phyloP scores from a whole-genome alignment of 2,113 vertebrate species.

The Mastomys coucha region DNA sequence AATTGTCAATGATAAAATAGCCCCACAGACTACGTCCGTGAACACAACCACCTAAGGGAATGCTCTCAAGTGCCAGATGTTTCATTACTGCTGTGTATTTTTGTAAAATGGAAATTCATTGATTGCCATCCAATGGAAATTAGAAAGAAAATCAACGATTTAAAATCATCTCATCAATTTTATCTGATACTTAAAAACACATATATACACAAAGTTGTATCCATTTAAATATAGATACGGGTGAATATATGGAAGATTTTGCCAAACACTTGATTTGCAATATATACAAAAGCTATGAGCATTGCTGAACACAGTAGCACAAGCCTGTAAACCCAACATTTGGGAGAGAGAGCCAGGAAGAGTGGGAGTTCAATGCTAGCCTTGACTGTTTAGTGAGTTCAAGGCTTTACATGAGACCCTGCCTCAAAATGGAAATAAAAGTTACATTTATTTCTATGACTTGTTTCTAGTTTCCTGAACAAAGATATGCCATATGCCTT shows the following conservation, averaged over 20 bases:
- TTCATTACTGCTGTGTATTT: conserved; percentile 73
- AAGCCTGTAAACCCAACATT: neutral
- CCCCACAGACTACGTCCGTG: conserved; percentile 6
- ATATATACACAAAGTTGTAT: neutral
- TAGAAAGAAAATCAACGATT: conserved; percentile 65
- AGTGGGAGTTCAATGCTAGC: neutral
- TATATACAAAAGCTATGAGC: neutral
- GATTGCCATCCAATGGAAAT: conserved; percentile 74
- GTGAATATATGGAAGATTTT: conserved; percentile 62
- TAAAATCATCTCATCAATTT: conserved; percentile 71
- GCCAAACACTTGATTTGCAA: neutral
- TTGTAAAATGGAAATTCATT: conserved; percentile 78
- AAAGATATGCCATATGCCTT: neutral
- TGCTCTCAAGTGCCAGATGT: conserved; percentile 65
- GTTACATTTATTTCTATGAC: conserved; percentile 23
- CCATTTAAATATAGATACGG: conserved; percentile 62
- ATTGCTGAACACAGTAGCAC: neutral
- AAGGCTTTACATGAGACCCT: neutral
- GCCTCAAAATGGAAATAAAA: neutral
- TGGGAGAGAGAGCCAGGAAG: neutral
- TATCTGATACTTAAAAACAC: conserved; percentile 58
- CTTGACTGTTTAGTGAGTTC: neutral
- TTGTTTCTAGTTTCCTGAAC: conserved; percentile 26
- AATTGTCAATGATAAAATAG: conserved; percentile 46
- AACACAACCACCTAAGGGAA: conserved; percentile 56